Percentiles rank a stretch among this genome's conserved stretches.
Conservation (phyloP, 1,140 invertebrate species). For the Laupala kohalensis region DNA sequence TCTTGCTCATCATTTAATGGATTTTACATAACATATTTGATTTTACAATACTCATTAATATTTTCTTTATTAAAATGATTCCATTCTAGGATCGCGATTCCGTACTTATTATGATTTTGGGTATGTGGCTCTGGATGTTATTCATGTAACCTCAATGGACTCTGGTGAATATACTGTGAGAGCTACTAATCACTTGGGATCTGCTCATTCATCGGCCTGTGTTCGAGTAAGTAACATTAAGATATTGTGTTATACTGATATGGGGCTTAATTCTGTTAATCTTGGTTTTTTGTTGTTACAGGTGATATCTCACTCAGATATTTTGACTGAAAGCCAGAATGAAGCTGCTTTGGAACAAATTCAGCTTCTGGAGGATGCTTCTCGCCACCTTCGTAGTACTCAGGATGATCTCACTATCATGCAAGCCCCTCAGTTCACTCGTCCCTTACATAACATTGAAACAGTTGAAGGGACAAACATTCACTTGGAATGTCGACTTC, state of each 20-base stretch:
- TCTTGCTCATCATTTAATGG: neutral
- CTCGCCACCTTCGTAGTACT: constrained; percentile 50
- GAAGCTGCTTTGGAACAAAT: constrained; percentile 91
- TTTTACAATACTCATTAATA: neutral
- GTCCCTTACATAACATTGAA: constrained; percentile 78
- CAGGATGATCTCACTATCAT: constrained; percentile 65
- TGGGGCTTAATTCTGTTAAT: neutral
- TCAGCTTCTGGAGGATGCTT: constrained; percentile 81
- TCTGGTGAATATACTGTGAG: constrained; percentile 86
- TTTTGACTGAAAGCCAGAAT: constrained; percentile 88
- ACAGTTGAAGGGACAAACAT: constrained; percentile 85
- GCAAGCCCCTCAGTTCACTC: constrained; percentile 75
- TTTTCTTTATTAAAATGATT: constrained; percentile 3
- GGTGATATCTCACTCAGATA: constrained; percentile 63
- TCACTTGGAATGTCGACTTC: constrained; percentile 81
- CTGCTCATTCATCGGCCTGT: constrained; percentile 78
- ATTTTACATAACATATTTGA: neutral
- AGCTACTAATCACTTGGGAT: constrained; percentile 84
- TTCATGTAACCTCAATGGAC: constrained; percentile 74
- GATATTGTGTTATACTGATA: neutral
- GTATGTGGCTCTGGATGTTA: constrained; percentile 80
- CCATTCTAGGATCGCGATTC: constrained; percentile 54
- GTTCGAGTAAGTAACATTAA: constrained; percentile 45
- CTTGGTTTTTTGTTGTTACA: constrained; percentile 10
- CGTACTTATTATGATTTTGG: constrained; percentile 93